Percentiles rank a stretch among this genome's conserved stretches.
Conservation (phyloP, 1,140 invertebrate genomes). For the Odontomachus brunneus region DNA sequence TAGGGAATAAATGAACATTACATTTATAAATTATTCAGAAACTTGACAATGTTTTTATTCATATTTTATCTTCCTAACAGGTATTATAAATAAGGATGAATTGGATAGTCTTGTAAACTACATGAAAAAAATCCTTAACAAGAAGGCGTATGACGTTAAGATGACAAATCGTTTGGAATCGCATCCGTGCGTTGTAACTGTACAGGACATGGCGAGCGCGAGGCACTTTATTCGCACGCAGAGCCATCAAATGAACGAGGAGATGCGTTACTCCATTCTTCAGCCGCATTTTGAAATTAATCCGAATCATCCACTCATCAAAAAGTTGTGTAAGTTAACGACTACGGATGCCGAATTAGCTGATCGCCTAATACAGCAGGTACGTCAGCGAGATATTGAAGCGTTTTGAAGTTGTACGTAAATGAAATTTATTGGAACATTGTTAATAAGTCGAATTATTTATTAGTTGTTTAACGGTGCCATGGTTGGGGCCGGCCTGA, state of each 20-base stretch:
- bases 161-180: conserved; percentile 93
- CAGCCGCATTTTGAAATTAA: conserved; percentile 98
- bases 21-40: conserved; percentile 40
- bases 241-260: conserved; percentile 93
- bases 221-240: conserved; percentile 97
- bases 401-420: background rate
- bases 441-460: background rate
- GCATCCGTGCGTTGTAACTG: conserved; percentile 97
- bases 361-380: conserved; percentile 94
- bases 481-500: conserved; percentile 97
- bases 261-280: conserved; percentile 93
- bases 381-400: conserved; percentile 77
- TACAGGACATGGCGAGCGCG: conserved; percentile 98
- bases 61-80: conserved; percentile 79
- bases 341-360: conserved; percentile 92
- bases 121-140: conserved; percentile 90
- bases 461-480: conserved; percentile 95
- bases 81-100: conserved; percentile 90
- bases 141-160: conserved; percentile 93
- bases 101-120: conserved; percentile 92
- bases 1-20: conserved; percentile 68
- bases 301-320: conserved; percentile 96
- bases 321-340: conserved; percentile 92
- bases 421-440: background rate
- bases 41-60: conserved; percentile 2